phyloP scores from a whole-genome alignment of 2,113 vertebrate species.

The Buteo buteo region DNA sequence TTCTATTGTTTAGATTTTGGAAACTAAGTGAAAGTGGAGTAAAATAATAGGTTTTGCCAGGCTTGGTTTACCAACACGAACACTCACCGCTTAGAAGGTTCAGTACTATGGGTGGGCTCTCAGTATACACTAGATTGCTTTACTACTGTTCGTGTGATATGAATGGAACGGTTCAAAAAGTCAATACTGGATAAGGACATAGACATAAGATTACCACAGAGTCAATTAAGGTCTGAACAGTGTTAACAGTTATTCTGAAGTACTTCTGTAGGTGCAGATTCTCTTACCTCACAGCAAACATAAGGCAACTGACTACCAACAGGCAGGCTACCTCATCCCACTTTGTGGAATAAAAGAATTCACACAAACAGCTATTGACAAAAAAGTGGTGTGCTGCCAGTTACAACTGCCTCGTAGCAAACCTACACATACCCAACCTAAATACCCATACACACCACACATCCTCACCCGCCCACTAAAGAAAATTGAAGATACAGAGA shows the following conservation, averaged over 20 bases:
- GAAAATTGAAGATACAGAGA: not conserved
- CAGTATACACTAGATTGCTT: not conserved
- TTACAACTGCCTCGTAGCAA: not conserved
- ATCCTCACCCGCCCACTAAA: not conserved
- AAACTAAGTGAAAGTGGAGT: not conserved
- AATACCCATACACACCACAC: not conserved
- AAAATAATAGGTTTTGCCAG: not conserved
- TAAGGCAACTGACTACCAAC: not conserved
- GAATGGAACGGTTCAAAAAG: not conserved
- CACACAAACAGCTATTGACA: not conserved
- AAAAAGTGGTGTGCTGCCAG: not conserved
- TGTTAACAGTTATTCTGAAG: not conserved
- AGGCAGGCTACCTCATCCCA: not conserved
- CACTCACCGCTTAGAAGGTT: not conserved
- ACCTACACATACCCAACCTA: not conserved
- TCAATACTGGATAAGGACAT: rapidly evolving
- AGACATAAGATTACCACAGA: not conserved
- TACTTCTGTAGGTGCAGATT: not conserved
- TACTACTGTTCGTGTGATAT: not conserved
- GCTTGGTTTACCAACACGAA: not conserved
- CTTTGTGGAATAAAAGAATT: not conserved
- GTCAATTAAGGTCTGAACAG: not conserved
- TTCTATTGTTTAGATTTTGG: not conserved
- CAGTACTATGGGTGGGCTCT: not conserved
- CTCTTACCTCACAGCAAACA: not conserved